A percentile compares a stretch with the other conserved stretches of the same genome.
These are phyloP conservation scores for Pangasius sanitwongsei DNA, from an alignment of 2,797 vertebrate genomes.

Conservation along the genomic window DNA sequence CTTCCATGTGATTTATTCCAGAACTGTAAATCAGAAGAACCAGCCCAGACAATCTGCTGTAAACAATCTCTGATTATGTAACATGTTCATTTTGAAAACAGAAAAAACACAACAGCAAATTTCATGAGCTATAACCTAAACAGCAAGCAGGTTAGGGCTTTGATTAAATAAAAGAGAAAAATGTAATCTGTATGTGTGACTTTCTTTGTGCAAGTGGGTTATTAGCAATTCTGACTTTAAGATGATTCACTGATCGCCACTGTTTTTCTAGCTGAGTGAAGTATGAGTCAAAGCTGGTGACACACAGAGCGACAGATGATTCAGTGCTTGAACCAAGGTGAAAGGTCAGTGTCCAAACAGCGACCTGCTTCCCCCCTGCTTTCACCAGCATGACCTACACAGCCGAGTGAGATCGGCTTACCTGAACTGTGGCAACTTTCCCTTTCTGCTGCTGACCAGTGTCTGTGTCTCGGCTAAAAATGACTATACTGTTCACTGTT, in stretches of 20 bases:
- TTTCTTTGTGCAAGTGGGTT: neutral
- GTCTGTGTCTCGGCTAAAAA: neutral
- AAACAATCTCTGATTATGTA: constrained; percentile 28
- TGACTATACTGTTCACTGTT: neutral
- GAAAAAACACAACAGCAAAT: neutral
- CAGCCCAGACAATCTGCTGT: constrained; percentile 30
- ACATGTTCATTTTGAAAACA: neutral
- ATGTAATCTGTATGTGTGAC: neutral
- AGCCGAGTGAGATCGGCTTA: constrained; percentile 20
- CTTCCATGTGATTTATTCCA: constrained; percentile 32
- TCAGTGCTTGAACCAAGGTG: constrained; percentile 58
- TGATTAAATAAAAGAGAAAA: neutral
- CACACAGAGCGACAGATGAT: constrained; percentile 69
- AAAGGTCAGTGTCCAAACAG: constrained; percentile 50
- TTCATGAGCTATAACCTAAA: neutral
- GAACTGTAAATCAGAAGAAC: constrained; percentile 23
- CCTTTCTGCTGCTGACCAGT: constrained; percentile 35
- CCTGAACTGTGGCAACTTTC: constrained; percentile 47
- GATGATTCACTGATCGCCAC: constrained; percentile 57
- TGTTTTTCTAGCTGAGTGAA: constrained; percentile 60
- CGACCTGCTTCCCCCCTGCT: constrained; percentile 44
- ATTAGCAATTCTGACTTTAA: constrained; percentile 36
- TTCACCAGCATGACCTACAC: constrained; percentile 52
- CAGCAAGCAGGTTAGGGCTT: neutral
- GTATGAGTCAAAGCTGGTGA: constrained; percentile 59